phyloP scores from a whole-genome alignment of 1,140 invertebrate species.

The Heliconius nattereri region DNA sequence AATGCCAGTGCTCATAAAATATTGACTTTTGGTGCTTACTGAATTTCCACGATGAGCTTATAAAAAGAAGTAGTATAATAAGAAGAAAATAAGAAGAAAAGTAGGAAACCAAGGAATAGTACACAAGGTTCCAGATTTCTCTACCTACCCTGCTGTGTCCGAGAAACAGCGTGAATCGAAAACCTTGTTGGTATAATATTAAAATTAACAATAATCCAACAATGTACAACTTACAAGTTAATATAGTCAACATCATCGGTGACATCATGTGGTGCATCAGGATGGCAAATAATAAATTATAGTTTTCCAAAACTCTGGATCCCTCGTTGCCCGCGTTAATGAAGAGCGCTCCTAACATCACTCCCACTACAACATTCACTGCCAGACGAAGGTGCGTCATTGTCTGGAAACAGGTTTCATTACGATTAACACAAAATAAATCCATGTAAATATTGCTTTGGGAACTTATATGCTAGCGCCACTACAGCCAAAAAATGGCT shows the following conservation, averaged over 20 bases:
- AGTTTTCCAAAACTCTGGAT: slow-evolving; percentile 89
- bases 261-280: slow-evolving; percentile 93
- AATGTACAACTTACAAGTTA: slow-evolving; percentile 85
- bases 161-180: no score
- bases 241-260: slow-evolving; percentile 92
- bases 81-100: no score
- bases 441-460: neutral
- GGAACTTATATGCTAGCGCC: no score
- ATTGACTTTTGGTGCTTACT: no score
- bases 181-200: no score
- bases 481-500: no score
- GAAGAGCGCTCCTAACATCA: slow-evolving; percentile 89
- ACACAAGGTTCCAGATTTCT: no score
- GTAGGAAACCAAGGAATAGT: no score
- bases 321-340: slow-evolving; percentile 87
- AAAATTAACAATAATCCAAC: neutral
- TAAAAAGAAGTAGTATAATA: no score
- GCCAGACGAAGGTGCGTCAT: slow-evolving; percentile 91
- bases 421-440: neutral
- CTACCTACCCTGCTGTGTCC: no score
- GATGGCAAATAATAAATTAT: slow-evolving; percentile 90
- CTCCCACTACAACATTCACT: slow-evolving; percentile 87
- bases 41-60: no score
- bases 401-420: slow-evolving; percentile 86
- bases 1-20: no score